phyloP scores from a whole-genome alignment of 2,113 vertebrate genomes.

The Cebidichthys violaceus region DNA sequence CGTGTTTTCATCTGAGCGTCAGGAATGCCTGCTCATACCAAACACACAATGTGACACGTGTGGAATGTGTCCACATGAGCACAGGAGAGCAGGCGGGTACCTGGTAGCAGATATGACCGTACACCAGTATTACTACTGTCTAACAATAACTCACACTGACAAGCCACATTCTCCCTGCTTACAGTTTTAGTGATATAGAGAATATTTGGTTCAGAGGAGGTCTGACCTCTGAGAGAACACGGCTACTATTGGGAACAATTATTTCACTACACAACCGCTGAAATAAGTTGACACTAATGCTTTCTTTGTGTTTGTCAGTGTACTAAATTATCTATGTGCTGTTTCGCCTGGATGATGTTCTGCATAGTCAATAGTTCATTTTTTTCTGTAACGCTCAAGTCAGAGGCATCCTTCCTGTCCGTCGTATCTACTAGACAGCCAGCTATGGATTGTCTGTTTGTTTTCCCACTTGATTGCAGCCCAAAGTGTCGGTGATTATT shows the following conservation, averaged over 20 bases:
- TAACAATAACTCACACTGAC: slow-evolving; percentile 4
- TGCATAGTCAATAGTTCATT: background rate
- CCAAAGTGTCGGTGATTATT: background rate
- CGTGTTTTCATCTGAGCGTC: slow-evolving; percentile 35
- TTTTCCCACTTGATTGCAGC: slow-evolving; percentile 3
- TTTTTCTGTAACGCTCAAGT: background rate
- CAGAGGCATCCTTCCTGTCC: slow-evolving; percentile 20
- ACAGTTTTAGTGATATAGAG: background rate
- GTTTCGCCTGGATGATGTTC: slow-evolving; percentile 6
- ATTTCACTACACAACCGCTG: slow-evolving; percentile 33
- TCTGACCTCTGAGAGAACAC: slow-evolving; percentile 1
- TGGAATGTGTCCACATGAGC: slow-evolving; percentile 11
- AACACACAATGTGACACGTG: background rate
- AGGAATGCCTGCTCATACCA: background rate
- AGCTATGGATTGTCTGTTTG: background rate
- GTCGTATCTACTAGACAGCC: slow-evolving; percentile 27
- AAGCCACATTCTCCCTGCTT: background rate
- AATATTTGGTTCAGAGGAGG: background rate
- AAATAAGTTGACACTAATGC: slow-evolving; percentile 18
- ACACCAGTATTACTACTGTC: background rate
- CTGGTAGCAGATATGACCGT: background rate
- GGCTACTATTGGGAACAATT: slow-evolving; percentile 23
- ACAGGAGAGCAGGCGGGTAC: background rate
- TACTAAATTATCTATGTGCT: slow-evolving; percentile 17
- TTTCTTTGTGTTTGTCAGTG: slow-evolving; percentile 1